A percentile compares a stretch with the other conserved stretches of the same genome.
Conservation (phyloP, 1,140 invertebrate genomes). For the Heliothis virescens region DNA sequence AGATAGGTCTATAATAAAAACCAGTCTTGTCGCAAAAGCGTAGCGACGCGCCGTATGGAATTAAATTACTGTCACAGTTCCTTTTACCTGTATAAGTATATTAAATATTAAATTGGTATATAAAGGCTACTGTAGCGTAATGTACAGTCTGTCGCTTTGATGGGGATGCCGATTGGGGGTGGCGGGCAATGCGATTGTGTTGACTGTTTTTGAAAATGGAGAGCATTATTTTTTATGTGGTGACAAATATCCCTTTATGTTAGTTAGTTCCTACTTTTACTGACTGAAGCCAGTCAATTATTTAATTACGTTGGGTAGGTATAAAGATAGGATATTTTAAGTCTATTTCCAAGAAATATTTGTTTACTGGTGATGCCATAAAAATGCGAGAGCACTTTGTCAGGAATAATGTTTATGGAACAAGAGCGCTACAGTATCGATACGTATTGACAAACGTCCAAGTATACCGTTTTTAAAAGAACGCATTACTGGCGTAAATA, state of each 20-base stretch:
- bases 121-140: constrained; percentile 19
- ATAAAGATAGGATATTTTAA: too few relatives aligned
- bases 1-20: constrained; percentile 41
- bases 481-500: constrained; percentile 16
- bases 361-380: too few relatives aligned
- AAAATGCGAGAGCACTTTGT: too few relatives aligned
- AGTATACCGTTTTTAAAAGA: constrained; percentile 17
- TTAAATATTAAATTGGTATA: constrained; percentile 45
- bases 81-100: constrained; percentile 27
- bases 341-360: too few relatives aligned
- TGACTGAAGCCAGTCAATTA: too few relatives aligned
- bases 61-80: constrained; percentile 46
- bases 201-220: too few relatives aligned
- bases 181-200: neutral
- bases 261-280: too few relatives aligned
- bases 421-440: neutral
- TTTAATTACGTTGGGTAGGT: too few relatives aligned
- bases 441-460: constrained; percentile 1
- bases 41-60: constrained; percentile 11
- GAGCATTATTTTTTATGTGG: too few relatives aligned
- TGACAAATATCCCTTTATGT: too few relatives aligned
- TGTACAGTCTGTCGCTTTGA: neutral
- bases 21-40: constrained; percentile 13
- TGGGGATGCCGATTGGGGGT: neutral
- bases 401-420: too few relatives aligned